Conservation (phyloP, 2,113 vertebrate species). For the Otis tarda region DNA sequence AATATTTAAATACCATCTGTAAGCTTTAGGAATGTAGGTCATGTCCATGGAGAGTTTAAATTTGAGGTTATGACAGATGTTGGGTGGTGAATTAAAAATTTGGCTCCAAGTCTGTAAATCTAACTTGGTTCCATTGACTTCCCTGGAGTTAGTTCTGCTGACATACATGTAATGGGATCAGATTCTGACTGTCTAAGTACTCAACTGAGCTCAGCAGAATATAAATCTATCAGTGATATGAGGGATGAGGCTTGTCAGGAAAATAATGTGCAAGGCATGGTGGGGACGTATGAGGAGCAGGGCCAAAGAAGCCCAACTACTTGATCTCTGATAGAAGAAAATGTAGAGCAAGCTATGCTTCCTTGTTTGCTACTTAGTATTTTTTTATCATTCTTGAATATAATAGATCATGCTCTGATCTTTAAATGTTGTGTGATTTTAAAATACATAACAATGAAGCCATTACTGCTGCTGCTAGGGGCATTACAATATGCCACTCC, state of each 20-base stretch:
- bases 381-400: neutral
- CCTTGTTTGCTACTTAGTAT: neutral
- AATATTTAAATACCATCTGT: slow-evolving; percentile 57
- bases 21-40: slow-evolving; percentile 48
- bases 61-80: slow-evolving; percentile 53
- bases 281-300: neutral
- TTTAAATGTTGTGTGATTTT: neutral
- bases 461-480: neutral
- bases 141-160: slow-evolving; percentile 40
- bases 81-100: slow-evolving; percentile 42
- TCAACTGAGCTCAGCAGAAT: slow-evolving; percentile 18
- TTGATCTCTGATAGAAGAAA: neutral
- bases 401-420: neutral
- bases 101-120: slow-evolving; percentile 33
- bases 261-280: neutral
- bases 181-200: slow-evolving; percentile 27
- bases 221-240: neutral
- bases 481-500: neutral
- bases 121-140: slow-evolving; percentile 14
- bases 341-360: neutral
- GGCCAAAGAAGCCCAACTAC: neutral
- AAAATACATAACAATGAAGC: neutral
- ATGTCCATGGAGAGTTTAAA: slow-evolving; percentile 32
- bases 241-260: slow-evolving; percentile 17
- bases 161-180: slow-evolving; percentile 43